Evolutionary conservation across 2,797 vertebrate genomes (phyloP).

Genomic region (Gouania willdenowi): DNA sequence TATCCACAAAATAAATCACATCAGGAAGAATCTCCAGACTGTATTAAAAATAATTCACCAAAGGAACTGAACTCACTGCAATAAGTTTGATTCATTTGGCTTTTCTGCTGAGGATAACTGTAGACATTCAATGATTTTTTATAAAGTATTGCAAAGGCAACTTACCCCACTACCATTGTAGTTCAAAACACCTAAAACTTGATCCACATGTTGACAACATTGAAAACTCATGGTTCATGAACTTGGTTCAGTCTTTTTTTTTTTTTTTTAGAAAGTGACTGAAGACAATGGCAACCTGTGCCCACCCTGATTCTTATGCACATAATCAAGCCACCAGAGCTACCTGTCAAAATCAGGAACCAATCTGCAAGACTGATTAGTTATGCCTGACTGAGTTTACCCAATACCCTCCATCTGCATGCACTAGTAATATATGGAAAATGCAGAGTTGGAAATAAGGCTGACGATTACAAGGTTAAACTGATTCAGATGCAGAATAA

Average conservation of each 20-base stretch:
- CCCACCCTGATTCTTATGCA: constrained; percentile 68
- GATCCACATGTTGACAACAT: constrained; percentile 48
- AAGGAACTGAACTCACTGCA: constrained; percentile 22
- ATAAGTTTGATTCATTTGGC: constrained; percentile 11
- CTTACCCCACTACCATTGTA: too few relatives aligned
- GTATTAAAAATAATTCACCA: constrained; percentile 12
- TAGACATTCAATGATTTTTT: too few relatives aligned
- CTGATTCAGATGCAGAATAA: constrained; percentile 56
- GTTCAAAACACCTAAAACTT: constrained; percentile 21
- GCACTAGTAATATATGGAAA: constrained; percentile 69
- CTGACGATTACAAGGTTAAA: constrained; percentile 73
- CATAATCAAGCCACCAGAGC: constrained; percentile 71
- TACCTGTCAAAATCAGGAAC: constrained; percentile 68
- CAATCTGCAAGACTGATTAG: constrained; percentile 76
- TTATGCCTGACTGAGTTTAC: constrained; percentile 77
- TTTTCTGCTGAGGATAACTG: constrained; percentile 6
- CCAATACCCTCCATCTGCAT: constrained; percentile 76
- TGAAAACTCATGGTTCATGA: constrained; percentile 27
- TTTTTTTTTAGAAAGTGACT: constrained; percentile 29
- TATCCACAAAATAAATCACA: too few relatives aligned
- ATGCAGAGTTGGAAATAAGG: constrained; percentile 53
- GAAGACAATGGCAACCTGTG: constrained; percentile 62
- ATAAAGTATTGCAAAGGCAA: too few relatives aligned
- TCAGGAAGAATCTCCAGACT: too few relatives aligned
- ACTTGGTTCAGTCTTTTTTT: constrained; percentile 43